phyloP scores from a whole-genome alignment of 2,113 vertebrate species.

The Aegypius monachus region DNA sequence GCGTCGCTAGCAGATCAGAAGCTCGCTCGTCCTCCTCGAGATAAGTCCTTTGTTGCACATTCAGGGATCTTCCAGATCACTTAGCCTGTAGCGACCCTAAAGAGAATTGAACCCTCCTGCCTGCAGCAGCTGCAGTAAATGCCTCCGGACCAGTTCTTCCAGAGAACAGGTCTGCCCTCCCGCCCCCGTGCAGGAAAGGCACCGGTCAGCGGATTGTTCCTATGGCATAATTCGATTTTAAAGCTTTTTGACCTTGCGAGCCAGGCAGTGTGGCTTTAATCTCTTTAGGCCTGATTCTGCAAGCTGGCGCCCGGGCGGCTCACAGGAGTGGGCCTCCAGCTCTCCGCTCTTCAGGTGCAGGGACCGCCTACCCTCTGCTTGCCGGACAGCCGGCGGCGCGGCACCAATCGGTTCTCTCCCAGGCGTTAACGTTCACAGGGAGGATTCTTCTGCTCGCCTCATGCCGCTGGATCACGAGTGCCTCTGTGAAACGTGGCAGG shows the following conservation, averaged over 20 bases:
- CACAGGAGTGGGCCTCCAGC: neutral
- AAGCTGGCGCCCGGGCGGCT: neutral
- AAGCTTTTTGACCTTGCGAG: neutral
- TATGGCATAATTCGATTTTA: neutral
- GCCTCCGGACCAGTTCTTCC: neutral
- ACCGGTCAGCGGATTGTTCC: neutral
- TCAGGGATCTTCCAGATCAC: slow-evolving; percentile 16
- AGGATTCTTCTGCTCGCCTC: neutral
- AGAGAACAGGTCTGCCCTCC: neutral
- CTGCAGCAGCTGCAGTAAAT: neutral
- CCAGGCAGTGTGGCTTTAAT: neutral
- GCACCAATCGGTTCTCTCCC: neutral
- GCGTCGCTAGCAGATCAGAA: neutral
- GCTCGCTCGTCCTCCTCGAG: neutral
- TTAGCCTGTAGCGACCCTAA: neutral
- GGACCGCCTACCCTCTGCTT: neutral
- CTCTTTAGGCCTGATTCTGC: neutral
- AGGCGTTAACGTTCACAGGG: neutral
- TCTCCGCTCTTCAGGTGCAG: neutral
- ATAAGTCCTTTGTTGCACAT: neutral
- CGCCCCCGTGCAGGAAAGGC: rapidly evolving
- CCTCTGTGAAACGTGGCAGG: neutral
- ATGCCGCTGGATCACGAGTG: rapidly evolving
- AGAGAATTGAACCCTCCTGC: neutral
- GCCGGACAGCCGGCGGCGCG: rapidly evolving